Evolutionary conservation across 2,113 vertebrate genomes (phyloP).

Genomic region (Hydrolagus affinis): DNA sequence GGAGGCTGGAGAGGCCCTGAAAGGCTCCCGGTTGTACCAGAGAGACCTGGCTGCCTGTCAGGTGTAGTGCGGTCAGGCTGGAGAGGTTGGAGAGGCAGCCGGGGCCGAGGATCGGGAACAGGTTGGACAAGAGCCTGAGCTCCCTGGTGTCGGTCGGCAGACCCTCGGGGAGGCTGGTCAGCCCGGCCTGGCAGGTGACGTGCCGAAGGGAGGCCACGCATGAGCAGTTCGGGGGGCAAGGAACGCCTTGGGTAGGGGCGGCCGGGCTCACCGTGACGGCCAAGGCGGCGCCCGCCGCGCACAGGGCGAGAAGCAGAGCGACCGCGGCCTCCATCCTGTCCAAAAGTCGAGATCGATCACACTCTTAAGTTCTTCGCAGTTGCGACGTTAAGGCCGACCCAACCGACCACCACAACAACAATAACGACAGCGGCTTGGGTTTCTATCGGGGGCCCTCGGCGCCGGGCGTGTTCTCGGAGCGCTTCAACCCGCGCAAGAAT

Average conservation of each 20-base stretch:
- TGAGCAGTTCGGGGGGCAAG: not conserved
- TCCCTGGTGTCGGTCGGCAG: not conserved
- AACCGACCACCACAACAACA: no score
- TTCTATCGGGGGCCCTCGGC: no score
- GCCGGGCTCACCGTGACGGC: not conserved
- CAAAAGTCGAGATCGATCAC: no score
- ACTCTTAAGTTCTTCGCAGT: no score
- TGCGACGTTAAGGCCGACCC: no score
- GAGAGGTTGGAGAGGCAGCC: not conserved
- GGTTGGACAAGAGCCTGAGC: conserved; percentile 10
- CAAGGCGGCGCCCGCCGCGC: not conserved
- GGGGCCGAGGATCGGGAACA: not conserved
- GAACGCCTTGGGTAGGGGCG: rapidly evolving
- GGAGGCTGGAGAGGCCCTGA: not conserved
- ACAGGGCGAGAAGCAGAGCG: not conserved
- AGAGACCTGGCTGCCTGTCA: not conserved
- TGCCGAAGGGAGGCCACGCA: not conserved
- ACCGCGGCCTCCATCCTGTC: no score
- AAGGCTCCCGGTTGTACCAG: not conserved
- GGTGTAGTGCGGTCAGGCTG: not conserved
- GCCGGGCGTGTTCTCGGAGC: no score
- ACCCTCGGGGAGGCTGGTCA: not conserved
- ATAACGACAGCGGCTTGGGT: no score
- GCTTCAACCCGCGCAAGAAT: no score
- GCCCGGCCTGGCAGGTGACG: not conserved